Conservation (phyloP, 92 coral and sea anemone genomes). For the Isaurus tuberculatus region DNA sequence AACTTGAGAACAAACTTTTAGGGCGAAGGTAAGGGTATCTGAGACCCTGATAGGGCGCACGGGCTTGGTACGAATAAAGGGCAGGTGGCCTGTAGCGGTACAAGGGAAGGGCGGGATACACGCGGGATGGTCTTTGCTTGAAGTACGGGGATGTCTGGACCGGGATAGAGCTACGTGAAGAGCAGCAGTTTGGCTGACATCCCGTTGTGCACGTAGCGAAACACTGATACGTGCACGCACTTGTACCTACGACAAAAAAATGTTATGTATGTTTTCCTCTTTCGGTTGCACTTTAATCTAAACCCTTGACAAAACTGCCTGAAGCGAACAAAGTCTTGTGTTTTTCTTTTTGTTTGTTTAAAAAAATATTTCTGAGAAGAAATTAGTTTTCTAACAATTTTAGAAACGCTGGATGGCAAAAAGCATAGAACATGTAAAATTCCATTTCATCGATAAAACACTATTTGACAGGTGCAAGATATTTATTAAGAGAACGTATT, state of each 20-base stretch:
- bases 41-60: background rate
- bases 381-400: too few species aligned
- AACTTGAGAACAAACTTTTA: background rate
- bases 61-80: slow-evolving; percentile 5
- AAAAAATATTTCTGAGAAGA: too few species aligned
- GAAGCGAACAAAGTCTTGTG: too few species aligned
- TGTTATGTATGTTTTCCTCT: too few species aligned
- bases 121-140: background rate
- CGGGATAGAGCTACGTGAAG: slow-evolving; percentile 31
- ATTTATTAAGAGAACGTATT: too few species aligned
- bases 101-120: slow-evolving; percentile 12
- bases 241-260: slow-evolving; percentile 42
- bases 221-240: slow-evolving; percentile 52
- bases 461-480: too few species aligned
- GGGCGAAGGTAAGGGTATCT: slow-evolving; percentile 2
- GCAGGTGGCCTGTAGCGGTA: background rate
- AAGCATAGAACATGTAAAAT: too few species aligned
- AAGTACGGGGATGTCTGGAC: background rate
- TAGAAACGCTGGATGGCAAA: too few species aligned
- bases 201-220: slow-evolving; percentile 47
- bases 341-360: too few species aligned
- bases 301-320: too few species aligned
- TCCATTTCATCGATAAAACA: too few species aligned
- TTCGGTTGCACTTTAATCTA: too few species aligned
- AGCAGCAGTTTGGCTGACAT: slow-evolving; percentile 60